Base-by-base conservation (phyloP, 2,888 invertebrate genomes). In the Noctua janthe region DNA sequence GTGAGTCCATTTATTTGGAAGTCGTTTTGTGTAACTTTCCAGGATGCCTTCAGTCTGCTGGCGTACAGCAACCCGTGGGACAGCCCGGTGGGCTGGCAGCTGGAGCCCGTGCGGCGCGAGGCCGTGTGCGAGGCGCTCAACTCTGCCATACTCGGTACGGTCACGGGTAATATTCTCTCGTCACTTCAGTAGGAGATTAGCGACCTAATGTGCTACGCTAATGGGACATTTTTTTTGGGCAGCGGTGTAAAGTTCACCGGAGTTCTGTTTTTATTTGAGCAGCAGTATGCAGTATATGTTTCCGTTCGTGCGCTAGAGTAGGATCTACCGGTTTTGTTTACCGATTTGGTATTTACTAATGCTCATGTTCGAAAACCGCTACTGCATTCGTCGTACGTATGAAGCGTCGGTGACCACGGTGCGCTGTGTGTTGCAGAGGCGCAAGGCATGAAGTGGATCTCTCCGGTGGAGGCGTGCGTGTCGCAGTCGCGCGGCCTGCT, bases 51-150 rank as follows among this genome's bases (percentile, higher is more conserved):
- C 97, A 99, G 99, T 97, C 97, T 99, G 94, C 97, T 99, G 94
- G 99, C 99, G 73, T 99, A 99, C 97, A 98, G 99, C 91, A 99
- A 99, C 97, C 99, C 99, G 54, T 99, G 99, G 99, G 98, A 98
- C 93, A 99, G 99, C 96, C 99, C 99, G 35, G 98, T 99, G 84
- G 99, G 99, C 84, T 99, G 99, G 98, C 99, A 99, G 96, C 97
- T 99, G 91, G 98, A 99, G 95, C 98, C 99, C n/a, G 98, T 98
- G 90, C 98, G 99, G 93, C 98, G 99, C 92, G 99, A 99, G 97
- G 98, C 98, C 76, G 98, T 99, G 83, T 99, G 99, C 97, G 99
- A 99, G 92, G 98, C 99, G 93, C 98, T 99, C 92, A 99, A 99
- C 97, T 99, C 99, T 92, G 99, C 99, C 95, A 99, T 99, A 96